Base-by-base conservation (phyloP, 2,797 vertebrate species). In the Eulemur albifrons region DNA sequence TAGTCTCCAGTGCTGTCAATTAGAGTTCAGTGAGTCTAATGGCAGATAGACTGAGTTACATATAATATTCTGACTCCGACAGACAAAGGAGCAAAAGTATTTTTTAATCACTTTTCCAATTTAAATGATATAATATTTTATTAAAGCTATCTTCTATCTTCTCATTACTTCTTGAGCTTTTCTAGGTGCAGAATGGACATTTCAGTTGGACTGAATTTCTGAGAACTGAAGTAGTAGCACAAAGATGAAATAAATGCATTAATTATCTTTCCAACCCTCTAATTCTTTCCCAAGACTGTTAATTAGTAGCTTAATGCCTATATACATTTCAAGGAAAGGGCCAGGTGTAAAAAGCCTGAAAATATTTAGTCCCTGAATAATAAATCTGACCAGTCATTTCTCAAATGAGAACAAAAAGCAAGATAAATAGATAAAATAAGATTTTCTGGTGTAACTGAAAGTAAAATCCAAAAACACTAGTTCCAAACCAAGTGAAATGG, bases 181-280 rank as follows among this genome's bases (percentile, higher is more conserved):
- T 77, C 69, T 59, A 92, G 48, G 20, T 95, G 14, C 15, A 92
- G 50, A 81, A 88, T 20, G 57, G 54, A 57, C 45, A 59, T 32
- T 32, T 35, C 27, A 93, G 2, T 54, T 86, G 11, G 73, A 65
- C 77, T 82, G 57, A 94, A 97, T 75, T 95, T 92, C 63, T 94
- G 25, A 13, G 30, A 90, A 87, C n/a, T 52, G 14, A 81, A 88
- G 43, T 32, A 85, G 27, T 3, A 79, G 9, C 32, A 96, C 38
- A 32, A 77, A 50, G 20, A 93, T 59, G 12, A 92, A 92, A 25
- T 86, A 95, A 91, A 95, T n/a, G 14, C n/a, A 92, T 85, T 90
- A 70, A 72, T 50, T 80, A 83, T 14, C 38, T 81, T 84, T 88
- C 45, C 38, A 61, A 79, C 10, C 23, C 82, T 48, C 54, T 88